Evolutionary conservation across 92 coral and sea anemone species (phyloP).

Genomic region (Pocillopora grandis): DNA sequence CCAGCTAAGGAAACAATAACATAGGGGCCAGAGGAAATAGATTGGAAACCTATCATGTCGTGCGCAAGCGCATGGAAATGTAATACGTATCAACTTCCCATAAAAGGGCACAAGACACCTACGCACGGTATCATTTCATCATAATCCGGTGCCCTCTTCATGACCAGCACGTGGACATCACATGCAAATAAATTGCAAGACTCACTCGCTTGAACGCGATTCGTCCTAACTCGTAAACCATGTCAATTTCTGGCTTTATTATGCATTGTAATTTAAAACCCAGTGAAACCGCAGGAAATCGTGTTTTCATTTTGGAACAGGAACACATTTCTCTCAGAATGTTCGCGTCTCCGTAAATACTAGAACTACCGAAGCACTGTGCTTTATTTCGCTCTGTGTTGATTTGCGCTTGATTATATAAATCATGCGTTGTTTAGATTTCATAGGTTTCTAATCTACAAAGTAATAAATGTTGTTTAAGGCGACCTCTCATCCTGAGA

Average conservation of each 20-base stretch:
- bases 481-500: too few species aligned
- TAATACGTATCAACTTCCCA: background rate
- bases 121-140: background rate
- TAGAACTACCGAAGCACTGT: too few species aligned
- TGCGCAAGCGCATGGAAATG: slow-evolving; percentile 22
- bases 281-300: background rate
- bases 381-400: too few species aligned
- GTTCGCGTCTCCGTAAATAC: background rate
- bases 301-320: background rate
- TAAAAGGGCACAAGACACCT: slow-evolving; percentile 21
- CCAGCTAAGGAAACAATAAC: background rate
- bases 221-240: background rate
- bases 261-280: slow-evolving; percentile 11
- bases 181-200: slow-evolving; percentile 4
- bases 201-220: background rate
- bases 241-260: background rate
- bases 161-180: slow-evolving; percentile 32
- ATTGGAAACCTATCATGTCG: slow-evolving; percentile 13
- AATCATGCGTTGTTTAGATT: too few species aligned
- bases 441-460: too few species aligned
- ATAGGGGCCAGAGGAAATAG: background rate
- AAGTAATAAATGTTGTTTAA: too few species aligned
- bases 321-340: background rate
- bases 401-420: too few species aligned
- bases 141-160: background rate